A percentile compares a stretch with the other conserved stretches of the same genome.
These are phyloP conservation scores for Macrotis lagotis DNA, from an alignment of 2,113 vertebrate species.

Conservation along the genomic window DNA sequence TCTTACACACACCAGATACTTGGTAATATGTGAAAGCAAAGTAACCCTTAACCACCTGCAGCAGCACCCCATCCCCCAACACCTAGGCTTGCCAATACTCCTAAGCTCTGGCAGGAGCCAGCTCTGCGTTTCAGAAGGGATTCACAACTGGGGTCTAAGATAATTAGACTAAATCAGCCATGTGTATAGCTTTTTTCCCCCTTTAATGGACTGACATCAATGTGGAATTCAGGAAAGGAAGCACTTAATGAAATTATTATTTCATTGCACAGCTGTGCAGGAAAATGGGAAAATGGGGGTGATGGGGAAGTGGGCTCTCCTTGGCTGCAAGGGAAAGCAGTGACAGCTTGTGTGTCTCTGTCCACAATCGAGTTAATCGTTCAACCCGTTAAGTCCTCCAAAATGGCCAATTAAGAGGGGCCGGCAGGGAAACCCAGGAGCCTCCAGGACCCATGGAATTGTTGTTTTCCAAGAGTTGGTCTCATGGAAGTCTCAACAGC, in stretches of 20 bases:
- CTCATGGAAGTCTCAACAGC: background rate
- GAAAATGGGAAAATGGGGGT: conserved; percentile 22
- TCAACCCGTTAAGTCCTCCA: conserved; percentile 71
- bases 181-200: conserved; percentile 63
- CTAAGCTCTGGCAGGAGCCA: background rate
- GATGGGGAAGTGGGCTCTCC: conserved; percentile 77
- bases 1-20: background rate
- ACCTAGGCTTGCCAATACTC: background rate
- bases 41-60: background rate
- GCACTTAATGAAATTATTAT: conserved; percentile 82
- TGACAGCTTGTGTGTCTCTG: conserved; percentile 76
- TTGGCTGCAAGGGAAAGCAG: conserved; percentile 73
- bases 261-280: conserved; percentile 80
- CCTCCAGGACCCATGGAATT: background rate
- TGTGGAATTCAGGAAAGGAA: conserved; percentile 78
- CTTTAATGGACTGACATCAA: conserved; percentile 75
- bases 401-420: conserved; percentile 65
- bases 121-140: conserved; percentile 51
- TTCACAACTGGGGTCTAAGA: conserved; percentile 61
- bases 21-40: background rate
- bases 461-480: background rate
- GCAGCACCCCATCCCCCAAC: background rate
- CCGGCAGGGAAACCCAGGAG: background rate
- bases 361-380: conserved; percentile 78
- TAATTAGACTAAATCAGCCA: conserved; percentile 72